Evolutionary conservation across 2,113 vertebrate species (phyloP).

Genomic region (Pelodiscus sinensis): DNA sequence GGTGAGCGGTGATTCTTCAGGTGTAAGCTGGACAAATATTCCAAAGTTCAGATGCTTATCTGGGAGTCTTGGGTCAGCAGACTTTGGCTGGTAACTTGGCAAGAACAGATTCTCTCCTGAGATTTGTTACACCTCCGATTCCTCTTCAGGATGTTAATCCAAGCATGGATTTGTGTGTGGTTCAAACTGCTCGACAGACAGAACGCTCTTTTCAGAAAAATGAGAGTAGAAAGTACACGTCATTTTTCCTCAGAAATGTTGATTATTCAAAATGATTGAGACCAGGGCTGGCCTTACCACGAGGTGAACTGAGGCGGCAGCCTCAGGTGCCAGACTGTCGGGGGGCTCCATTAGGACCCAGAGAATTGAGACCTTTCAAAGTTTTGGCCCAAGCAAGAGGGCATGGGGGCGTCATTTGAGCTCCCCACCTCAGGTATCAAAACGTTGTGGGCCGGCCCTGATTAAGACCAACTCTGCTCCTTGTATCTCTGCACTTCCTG

Average conservation of each 20-base stretch:
- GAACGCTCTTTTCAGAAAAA: not conserved
- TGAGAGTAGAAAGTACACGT: not conserved
- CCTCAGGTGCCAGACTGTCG: too few relatives aligned
- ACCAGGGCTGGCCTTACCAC: not conserved
- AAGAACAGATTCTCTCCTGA: not conserved
- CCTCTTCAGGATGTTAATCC: not conserved
- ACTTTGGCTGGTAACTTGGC: not conserved
- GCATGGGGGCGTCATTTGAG: too few relatives aligned
- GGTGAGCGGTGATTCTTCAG: rapidly evolving
- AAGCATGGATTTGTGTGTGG: rapidly evolving
- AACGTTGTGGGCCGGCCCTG: too few relatives aligned
- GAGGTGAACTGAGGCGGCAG: too few relatives aligned
- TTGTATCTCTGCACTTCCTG: rapidly evolving
- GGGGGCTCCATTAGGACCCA: too few relatives aligned
- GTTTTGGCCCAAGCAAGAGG: too few relatives aligned
- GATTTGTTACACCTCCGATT: not conserved
- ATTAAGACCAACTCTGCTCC: not conserved
- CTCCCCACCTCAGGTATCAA: too few relatives aligned
- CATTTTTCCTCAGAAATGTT: not conserved
- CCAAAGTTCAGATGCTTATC: rapidly evolving
- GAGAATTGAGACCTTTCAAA: too few relatives aligned
- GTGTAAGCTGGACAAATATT: not conserved
- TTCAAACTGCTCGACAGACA: not conserved
- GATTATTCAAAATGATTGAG: not conserved
- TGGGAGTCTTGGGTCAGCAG: not conserved